Conservation (phyloP, 2,797 vertebrate species). For the Tamandua tetradactyla region DNA sequence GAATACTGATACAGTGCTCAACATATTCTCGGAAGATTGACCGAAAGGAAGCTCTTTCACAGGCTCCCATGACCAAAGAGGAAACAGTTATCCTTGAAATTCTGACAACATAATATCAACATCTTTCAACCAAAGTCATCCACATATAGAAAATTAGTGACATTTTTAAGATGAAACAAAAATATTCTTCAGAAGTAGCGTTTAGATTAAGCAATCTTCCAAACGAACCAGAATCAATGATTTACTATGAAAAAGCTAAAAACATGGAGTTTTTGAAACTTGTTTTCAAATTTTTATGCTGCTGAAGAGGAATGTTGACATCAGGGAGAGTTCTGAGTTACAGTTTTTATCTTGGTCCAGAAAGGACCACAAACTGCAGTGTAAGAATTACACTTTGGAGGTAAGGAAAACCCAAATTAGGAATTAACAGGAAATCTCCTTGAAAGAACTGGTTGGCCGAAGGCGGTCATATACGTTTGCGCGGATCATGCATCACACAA, state of each 20-base stretch:
- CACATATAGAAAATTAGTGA: not conserved
- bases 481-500: not conserved
- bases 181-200: not conserved
- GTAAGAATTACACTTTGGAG: not conserved
- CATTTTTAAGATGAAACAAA: conserved; percentile 7
- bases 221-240: not conserved
- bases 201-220: not conserved
- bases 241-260: not conserved
- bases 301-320: not conserved
- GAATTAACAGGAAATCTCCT: not conserved
- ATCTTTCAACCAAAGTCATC: not conserved
- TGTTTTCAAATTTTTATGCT: not conserved
- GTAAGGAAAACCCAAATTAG: not conserved
- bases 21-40: not conserved
- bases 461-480: not conserved
- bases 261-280: not conserved
- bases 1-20: not conserved
- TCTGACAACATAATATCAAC: not conserved
- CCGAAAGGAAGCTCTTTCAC: not conserved
- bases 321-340: not conserved
- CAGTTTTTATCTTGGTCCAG: not conserved
- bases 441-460: not conserved
- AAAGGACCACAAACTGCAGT: not conserved
- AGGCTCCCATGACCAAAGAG: not conserved
- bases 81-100: not conserved